These are phyloP conservation scores for Zosterops japonicus DNA, from an alignment of 2,113 vertebrate species.

Conservation along the genomic window DNA sequence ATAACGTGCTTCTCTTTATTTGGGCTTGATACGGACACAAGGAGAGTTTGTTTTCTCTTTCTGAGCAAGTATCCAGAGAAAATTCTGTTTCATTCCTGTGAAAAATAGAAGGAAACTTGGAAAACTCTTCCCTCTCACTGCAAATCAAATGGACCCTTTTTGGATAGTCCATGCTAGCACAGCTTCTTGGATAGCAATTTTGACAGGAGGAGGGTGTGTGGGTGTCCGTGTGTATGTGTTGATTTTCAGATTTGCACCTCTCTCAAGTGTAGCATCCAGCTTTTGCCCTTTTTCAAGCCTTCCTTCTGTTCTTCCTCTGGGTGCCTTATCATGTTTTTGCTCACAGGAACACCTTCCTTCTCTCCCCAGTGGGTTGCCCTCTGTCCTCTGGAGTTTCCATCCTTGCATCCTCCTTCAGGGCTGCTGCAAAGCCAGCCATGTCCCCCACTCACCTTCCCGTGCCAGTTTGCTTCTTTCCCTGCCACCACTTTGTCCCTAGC, in stretches of 20 bases:
- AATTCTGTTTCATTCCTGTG: background rate
- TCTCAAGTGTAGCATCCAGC: background rate
- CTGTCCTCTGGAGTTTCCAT: background rate
- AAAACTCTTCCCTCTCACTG: background rate
- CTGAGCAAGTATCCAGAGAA: background rate
- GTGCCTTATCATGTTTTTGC: background rate
- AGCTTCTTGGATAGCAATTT: background rate
- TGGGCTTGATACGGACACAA: background rate
- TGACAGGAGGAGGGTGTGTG: background rate
- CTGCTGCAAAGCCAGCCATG: background rate
- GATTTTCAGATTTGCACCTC: background rate
- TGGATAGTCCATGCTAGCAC: background rate
- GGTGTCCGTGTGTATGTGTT: background rate
- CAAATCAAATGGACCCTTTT: background rate
- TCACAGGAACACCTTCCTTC: background rate
- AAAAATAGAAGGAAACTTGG: background rate
- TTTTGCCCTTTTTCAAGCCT: background rate
- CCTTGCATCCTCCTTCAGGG: background rate
- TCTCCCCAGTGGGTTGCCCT: background rate
- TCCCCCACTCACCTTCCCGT: background rate
- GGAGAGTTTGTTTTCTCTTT: background rate
- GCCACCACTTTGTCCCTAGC: background rate
- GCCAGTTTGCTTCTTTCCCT: conserved; percentile 20
- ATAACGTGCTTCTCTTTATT: background rate
- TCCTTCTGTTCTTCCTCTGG: background rate